A percentile compares a stretch with the other conserved stretches of the same genome.
Evolutionary conservation across 2,888 invertebrate species (phyloP).

Genomic region (Ptychoptera contaminata): DNA sequence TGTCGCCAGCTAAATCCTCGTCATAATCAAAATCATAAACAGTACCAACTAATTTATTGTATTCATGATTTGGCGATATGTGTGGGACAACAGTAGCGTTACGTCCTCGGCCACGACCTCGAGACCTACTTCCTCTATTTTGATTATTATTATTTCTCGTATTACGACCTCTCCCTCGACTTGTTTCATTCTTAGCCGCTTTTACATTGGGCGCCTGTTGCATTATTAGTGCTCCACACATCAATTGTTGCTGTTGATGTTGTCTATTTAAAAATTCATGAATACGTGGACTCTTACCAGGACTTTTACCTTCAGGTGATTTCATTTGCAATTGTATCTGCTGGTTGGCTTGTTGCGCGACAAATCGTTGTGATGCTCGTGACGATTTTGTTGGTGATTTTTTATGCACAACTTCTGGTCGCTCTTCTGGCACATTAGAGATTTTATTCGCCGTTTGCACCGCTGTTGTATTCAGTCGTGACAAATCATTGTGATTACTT

Average conservation of each 20-base stretch:
- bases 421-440: conserved; percentile 6
- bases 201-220: conserved; percentile 40
- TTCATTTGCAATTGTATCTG: conserved; percentile 30
- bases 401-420: conserved; percentile 27
- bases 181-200: conserved; percentile 18
- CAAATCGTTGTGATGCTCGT: conserved; percentile 44
- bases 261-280: conserved; percentile 28
- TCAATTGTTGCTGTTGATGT: conserved; percentile 25
- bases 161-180: conserved; percentile 22
- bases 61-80: conserved; percentile 33
- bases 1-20: conserved; percentile 63
- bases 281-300: conserved; percentile 52
- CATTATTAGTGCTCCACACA: conserved; percentile 34
- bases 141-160: conserved; percentile 13
- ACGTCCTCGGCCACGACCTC: conserved; percentile 34
- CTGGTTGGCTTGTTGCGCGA: conserved; percentile 29
- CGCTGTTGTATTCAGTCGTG: conserved; percentile 6
- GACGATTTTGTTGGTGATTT: conserved; percentile 43
- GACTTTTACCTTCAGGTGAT: conserved; percentile 53
- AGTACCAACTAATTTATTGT: conserved; percentile 67
- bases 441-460: conserved; percentile 10
- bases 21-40: conserved; percentile 77
- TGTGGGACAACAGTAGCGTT: conserved; percentile 14
- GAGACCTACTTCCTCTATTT: conserved; percentile 17
- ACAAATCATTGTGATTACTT: no score